These are phyloP conservation scores for Knipowitschia caucasica DNA, from an alignment of 2,797 vertebrate genomes.

Conservation along the genomic window DNA sequence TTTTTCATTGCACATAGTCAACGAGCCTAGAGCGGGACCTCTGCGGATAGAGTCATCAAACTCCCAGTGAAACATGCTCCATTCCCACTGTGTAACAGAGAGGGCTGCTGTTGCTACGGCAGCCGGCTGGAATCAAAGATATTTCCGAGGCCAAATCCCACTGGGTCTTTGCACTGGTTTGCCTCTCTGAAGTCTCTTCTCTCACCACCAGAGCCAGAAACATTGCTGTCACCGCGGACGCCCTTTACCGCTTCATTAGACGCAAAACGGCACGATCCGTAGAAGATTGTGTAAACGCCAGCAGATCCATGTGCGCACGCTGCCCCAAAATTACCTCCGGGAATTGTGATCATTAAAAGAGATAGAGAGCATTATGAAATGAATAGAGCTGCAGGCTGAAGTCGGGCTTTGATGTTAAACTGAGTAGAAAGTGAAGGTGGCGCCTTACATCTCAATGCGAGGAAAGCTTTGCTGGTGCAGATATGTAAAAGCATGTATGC, in stretches of 20 bases:
- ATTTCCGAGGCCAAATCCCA: conserved; percentile 48
- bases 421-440: conserved; percentile 23
- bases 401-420: conserved; percentile 50
- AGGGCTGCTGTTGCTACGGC: conserved; percentile 65
- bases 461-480: conserved; percentile 3
- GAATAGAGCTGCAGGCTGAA: conserved; percentile 18
- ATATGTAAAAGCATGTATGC: too few species aligned
- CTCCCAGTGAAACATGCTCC: conserved; percentile 51
- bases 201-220: conserved; percentile 50
- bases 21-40: conserved; percentile 30
- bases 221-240: conserved; percentile 22
- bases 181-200: conserved; percentile 57
- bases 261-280: conserved; percentile 7
- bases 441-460: conserved; percentile 28
- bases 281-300: conserved; percentile 5
- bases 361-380: conserved; percentile 17
- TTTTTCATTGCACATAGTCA: conserved; percentile 20
- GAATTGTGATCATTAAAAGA: conserved; percentile 48
- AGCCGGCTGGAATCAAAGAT: conserved; percentile 65
- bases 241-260: conserved; percentile 18
- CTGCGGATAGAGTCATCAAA: conserved; percentile 57
- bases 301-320: conserved; percentile 5
- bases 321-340: conserved; percentile 28
- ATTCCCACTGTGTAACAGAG: conserved; percentile 44
- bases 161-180: conserved; percentile 47